Evolutionary conservation across 2,113 vertebrate genomes (phyloP).

Genomic region (Anseranas semipalmata): DNA sequence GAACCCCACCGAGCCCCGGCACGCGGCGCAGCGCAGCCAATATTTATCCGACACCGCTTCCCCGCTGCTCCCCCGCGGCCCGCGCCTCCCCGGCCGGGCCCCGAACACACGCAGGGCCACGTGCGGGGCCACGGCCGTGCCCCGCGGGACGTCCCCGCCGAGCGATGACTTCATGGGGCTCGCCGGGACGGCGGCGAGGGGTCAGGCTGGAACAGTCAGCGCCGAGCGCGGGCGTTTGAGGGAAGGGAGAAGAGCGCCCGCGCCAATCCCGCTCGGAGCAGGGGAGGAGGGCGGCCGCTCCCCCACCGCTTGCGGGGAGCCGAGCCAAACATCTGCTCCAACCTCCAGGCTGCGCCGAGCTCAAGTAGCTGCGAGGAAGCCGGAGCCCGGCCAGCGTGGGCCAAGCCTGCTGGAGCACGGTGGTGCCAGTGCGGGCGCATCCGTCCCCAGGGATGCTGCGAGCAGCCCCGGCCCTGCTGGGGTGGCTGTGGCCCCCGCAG

Average conservation of each 20-base stretch:
- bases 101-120: neutral
- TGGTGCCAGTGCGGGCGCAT: neutral
- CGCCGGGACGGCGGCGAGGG: neutral
- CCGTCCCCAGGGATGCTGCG: accelerated
- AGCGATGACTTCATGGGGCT: neutral
- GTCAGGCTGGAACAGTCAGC: neutral
- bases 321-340: constrained; percentile 66
- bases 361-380: neutral
- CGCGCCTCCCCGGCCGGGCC: neutral
- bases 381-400: neutral
- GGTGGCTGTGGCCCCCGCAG: neutral
- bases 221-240: neutral
- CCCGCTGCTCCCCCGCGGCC: neutral
- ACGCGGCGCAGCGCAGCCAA: neutral
- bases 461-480: neutral
- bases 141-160: accelerated
- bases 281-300: neutral
- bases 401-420: neutral
- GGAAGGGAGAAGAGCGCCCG: neutral
- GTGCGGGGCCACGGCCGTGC: neutral
- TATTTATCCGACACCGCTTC: constrained; percentile 51
- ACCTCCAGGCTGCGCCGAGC: neutral
- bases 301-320: neutral
- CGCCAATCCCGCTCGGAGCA: neutral
- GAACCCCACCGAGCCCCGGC: neutral